These are phyloP conservation scores for Cynopterus brachyotis DNA, from an alignment of 2,113 vertebrate species.

Conservation along the genomic window DNA sequence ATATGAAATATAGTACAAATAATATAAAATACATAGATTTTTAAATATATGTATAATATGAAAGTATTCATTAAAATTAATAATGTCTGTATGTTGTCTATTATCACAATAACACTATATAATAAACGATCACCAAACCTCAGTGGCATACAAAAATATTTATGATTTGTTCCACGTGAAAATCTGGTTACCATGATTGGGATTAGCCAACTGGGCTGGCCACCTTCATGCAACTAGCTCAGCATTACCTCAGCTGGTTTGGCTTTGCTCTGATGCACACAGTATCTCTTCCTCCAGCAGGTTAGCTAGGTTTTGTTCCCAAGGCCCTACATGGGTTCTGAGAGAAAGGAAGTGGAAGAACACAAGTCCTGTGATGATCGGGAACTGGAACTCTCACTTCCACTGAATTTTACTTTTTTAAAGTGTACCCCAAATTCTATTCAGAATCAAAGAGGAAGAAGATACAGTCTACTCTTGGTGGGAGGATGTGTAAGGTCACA, in stretches of 20 bases:
- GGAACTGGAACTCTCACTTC: background rate
- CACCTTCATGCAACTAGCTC: background rate
- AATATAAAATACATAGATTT: background rate
- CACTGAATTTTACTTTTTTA: background rate
- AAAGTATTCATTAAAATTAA: background rate
- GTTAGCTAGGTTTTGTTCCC: background rate
- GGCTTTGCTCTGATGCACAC: background rate
- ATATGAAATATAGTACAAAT: background rate
- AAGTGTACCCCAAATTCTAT: background rate
- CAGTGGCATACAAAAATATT: background rate
- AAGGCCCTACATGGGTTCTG: background rate
- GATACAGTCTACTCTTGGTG: background rate
- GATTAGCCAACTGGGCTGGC: background rate
- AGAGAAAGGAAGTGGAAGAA: background rate
- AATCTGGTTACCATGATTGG: background rate
- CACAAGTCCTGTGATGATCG: background rate
- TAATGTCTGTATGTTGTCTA: background rate
- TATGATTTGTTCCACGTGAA: background rate
- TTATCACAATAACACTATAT: background rate
- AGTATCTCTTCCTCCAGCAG: background rate
- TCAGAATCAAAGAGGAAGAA: background rate
- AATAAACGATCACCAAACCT: background rate
- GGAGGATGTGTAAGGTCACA: background rate
- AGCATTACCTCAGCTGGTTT: background rate
- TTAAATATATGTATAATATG: background rate